A percentile compares a stretch with the other conserved stretches of the same genome.
Conservation (phyloP, 2,797 vertebrate genomes). For the Halcyon smyrnensis region DNA sequence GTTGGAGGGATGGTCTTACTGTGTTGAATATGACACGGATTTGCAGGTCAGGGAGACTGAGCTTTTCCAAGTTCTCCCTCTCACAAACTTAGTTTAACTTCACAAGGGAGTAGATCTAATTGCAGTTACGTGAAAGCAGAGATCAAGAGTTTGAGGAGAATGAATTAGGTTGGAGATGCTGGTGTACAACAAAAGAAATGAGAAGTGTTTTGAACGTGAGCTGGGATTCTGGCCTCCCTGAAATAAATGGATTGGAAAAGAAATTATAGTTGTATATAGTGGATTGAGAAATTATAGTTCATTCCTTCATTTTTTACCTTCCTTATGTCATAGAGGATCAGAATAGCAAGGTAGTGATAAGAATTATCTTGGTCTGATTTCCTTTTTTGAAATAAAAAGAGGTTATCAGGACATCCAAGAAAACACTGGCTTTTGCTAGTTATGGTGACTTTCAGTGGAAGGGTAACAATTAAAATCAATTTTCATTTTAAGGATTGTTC, state of each 20-base stretch:
- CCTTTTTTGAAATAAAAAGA: neutral
- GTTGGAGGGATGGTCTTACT: neutral
- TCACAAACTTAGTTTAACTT: neutral
- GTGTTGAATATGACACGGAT: neutral
- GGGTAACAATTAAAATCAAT: slow-evolving; percentile 19
- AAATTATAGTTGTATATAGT: too few species aligned
- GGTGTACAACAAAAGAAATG: neutral
- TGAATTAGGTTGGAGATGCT: neutral
- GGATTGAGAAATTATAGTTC: neutral
- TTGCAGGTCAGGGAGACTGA: neutral
- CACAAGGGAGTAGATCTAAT: neutral
- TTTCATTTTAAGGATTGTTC: slow-evolving; percentile 36
- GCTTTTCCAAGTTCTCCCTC: neutral
- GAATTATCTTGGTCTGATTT: neutral
- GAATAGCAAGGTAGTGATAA: neutral
- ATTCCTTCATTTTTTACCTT: neutral
- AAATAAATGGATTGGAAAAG: neutral
- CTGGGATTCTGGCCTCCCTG: neutral
- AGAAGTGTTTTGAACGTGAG: neutral
- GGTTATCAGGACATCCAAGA: neutral
- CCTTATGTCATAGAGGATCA: neutral
- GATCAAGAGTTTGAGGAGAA: neutral
- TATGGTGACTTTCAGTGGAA: neutral
- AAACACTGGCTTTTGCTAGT: slow-evolving; percentile 16
- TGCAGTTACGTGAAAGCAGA: neutral